Conservation (phyloP, 2,888 invertebrate species). For the Parthenolecanium corni region DNA sequence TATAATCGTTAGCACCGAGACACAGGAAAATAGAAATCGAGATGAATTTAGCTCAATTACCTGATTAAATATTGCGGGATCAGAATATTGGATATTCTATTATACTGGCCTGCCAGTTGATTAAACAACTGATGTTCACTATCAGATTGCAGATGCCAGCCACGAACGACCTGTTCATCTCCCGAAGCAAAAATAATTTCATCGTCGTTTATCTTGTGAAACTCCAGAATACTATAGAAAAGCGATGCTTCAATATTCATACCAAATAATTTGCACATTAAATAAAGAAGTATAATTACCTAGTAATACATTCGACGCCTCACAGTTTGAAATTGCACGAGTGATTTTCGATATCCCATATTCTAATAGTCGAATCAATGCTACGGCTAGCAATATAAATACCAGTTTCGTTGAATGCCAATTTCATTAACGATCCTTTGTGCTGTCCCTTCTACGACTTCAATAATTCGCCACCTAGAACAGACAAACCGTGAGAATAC, state of each 20-base stretch:
- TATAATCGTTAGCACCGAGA: no score
- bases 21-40: no score
- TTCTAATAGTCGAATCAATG: slow-evolving; percentile 66
- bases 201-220: slow-evolving; percentile 10
- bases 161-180: slow-evolving; percentile 70
- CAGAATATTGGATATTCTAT: slow-evolving; percentile 67
- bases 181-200: slow-evolving; percentile 51
- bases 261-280: background rate
- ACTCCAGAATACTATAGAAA: slow-evolving; percentile 14
- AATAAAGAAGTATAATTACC: slow-evolving; percentile 38
- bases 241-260: background rate
- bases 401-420: slow-evolving; percentile 50
- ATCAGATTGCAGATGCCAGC: slow-evolving; percentile 61
- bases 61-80: slow-evolving; percentile 57
- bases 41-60: slow-evolving; percentile 35
- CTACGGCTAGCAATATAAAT: slow-evolving; percentile 68
- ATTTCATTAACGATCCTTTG: slow-evolving; percentile 62
- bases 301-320: slow-evolving; percentile 68
- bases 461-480: slow-evolving; percentile 44
- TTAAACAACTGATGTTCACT: slow-evolving; percentile 13
- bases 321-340: slow-evolving; percentile 68
- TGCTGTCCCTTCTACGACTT: slow-evolving; percentile 78
- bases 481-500: slow-evolving; percentile 11
- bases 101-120: slow-evolving; percentile 67
- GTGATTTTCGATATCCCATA: slow-evolving; percentile 72